Evolutionary conservation across 2,888 invertebrate species (phyloP).

Genomic region (Diadegma fenestrale): DNA sequence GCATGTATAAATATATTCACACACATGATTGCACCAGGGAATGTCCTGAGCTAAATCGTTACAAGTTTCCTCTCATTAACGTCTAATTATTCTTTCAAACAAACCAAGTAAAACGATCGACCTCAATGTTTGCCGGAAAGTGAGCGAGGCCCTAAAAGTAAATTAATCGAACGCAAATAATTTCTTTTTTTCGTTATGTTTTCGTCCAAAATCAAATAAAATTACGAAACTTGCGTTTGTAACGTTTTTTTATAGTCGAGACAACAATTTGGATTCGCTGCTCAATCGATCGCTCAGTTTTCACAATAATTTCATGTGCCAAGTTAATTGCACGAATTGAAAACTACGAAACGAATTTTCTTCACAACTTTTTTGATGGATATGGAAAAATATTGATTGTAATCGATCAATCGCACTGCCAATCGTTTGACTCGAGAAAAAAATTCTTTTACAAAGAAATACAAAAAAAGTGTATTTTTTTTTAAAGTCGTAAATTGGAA

Average conservation of each 20-base stretch:
- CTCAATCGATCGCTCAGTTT: no score
- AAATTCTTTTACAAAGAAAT: no score
- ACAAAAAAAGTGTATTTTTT: no score
- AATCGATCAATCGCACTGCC: neutral
- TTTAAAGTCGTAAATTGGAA: no score
- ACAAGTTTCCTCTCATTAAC: constrained; percentile 26
- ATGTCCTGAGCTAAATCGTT: constrained; percentile 29
- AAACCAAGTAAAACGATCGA: constrained; percentile 1
- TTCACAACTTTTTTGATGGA: no score
- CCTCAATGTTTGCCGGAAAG: neutral
- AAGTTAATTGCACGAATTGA: no score
- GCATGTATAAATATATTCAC: constrained; percentile 37
- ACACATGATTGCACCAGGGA: constrained; percentile 24
- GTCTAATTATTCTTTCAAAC: neutral
- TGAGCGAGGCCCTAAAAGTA: neutral
- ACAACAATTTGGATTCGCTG: no score
- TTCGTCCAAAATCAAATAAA: neutral
- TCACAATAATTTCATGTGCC: no score
- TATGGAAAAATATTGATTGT: no score
- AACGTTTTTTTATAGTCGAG: neutral
- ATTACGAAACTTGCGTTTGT: neutral
- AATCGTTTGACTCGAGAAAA: neutral
- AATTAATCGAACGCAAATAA: neutral
- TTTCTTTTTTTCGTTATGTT: neutral
- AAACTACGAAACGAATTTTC: no score